Evolutionary conservation across 2,888 invertebrate species (phyloP).

Genomic region (Calliphora vomitoria): DNA sequence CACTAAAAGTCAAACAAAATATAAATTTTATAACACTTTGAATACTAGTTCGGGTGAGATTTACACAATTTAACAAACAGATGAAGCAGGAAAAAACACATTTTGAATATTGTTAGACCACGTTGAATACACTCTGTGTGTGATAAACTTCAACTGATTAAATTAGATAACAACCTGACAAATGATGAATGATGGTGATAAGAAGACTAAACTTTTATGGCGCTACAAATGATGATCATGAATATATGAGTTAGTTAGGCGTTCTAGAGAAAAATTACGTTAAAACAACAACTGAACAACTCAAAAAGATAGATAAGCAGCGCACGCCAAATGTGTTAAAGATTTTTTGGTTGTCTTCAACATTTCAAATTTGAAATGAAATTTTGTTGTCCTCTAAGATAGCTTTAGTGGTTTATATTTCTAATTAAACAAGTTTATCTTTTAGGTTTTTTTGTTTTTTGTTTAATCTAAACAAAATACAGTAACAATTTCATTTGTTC

Average conservation of each 20-base stretch:
- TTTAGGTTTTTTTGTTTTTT: not conserved
- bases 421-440: slow-evolving; percentile 34
- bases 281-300: not conserved
- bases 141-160: slow-evolving; percentile 28
- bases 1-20: slow-evolving; percentile 4
- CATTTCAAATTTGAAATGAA: not conserved
- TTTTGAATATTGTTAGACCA: not conserved
- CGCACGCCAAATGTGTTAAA: slow-evolving; percentile 28
- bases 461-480: not conserved
- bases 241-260: not conserved
- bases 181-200: slow-evolving; percentile 8
- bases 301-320: slow-evolving; percentile 9
- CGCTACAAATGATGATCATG: not conserved
- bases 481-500: slow-evolving; percentile 4
- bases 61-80: not conserved
- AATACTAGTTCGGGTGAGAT: not conserved
- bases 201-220: slow-evolving; percentile 6
- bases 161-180: slow-evolving; percentile 54
- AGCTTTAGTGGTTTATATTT: not conserved
- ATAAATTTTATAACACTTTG: not conserved
- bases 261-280: not conserved
- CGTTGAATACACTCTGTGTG: slow-evolving; percentile 26
- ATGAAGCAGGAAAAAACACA: not conserved
- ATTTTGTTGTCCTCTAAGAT: slow-evolving; percentile 5
- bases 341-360: not conserved